Percentiles rank a stretch among this genome's conserved stretches.
These are phyloP conservation scores for Rhynchophorus ferrugineus DNA, from an alignment of 1,140 invertebrate species.

Conservation along the genomic window DNA sequence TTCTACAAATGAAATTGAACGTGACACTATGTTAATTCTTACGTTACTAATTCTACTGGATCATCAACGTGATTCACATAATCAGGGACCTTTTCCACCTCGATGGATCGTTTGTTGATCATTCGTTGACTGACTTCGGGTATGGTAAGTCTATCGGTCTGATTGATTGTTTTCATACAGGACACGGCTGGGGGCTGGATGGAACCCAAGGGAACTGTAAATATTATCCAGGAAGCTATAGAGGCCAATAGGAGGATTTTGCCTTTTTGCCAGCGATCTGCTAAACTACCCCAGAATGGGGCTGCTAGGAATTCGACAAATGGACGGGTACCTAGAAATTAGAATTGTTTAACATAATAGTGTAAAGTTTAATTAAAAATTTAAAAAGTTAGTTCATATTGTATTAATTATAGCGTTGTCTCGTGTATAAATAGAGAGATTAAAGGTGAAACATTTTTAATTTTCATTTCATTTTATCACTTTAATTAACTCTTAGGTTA, in stretches of 20 bases:
- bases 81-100: constrained; percentile 15
- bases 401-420: too few species aligned
- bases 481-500: too few species aligned
- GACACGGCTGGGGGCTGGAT: constrained; percentile 87
- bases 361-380: not conserved
- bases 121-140: constrained; percentile 38
- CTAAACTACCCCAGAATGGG: constrained; percentile 94
- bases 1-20: too few species aligned
- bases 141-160: constrained; percentile 47
- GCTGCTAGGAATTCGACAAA: constrained; percentile 97
- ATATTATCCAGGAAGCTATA: constrained; percentile 89
- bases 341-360: not conserved
- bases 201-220: constrained; percentile 91
- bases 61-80: constrained; percentile 6
- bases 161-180: constrained; percentile 72
- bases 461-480: too few species aligned
- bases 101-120: constrained; percentile 37
- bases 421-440: too few species aligned
- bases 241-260: constrained; percentile 86
- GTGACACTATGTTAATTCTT: too few species aligned
- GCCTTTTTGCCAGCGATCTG: constrained; percentile 84
- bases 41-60: constrained; percentile 10
- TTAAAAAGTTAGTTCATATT: too few species aligned
- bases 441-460: too few species aligned
- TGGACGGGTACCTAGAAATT: constrained; percentile 66